Base-by-base conservation (phyloP, 92 coral and sea anemone species). In the Montipora capitata region DNA sequence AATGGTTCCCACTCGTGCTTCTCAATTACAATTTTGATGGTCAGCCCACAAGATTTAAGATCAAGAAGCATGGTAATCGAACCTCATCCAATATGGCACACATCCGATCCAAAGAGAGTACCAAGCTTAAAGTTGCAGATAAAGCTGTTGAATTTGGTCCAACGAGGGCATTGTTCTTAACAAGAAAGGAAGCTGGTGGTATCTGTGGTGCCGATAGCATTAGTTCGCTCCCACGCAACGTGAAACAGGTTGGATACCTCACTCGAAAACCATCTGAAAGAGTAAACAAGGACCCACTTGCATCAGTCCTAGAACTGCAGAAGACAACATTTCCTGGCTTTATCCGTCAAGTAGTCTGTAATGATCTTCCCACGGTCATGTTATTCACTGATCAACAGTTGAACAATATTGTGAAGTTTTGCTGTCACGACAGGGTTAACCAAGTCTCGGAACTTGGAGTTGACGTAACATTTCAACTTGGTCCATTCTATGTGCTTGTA, bases 131-230 rank as follows among this genome's bases (percentile, higher is more conserved):
- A 45, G 14, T 57, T n/a, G 80, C 72, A 44, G 78, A 85, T 18
- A 79, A 90, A 44, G 51, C 74, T 12, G 43, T 18, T 7, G 58
- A 79, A 18, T 41, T 63, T 76, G 91, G 91, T 20, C 90, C 96
- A 56, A 89, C 74, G 63, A 78, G 96, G 78, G 96, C 88, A 13
- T 81, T 93, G 20, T 93, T 90, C 56, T 52, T 80, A 69, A 74
- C 94, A 38, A 56, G 56, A 6, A 92, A 92, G 73, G 94, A 93
- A 68, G 94, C 72, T 52, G 91, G 94, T 40, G 94, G 96, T 16
- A 80, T 93, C n/a, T 65, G 62, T 16, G 89, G 70, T 20, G 81
- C 84, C 16, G 81, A 72, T 35, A 93, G 93, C 68, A 18, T 14
- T 11, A 54, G 93, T n/a, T 67, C 93, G 48, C 87, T 92, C 38